phyloP scores from a whole-genome alignment of 2,113 vertebrate genomes.

The Melanerpes formicivorus region DNA sequence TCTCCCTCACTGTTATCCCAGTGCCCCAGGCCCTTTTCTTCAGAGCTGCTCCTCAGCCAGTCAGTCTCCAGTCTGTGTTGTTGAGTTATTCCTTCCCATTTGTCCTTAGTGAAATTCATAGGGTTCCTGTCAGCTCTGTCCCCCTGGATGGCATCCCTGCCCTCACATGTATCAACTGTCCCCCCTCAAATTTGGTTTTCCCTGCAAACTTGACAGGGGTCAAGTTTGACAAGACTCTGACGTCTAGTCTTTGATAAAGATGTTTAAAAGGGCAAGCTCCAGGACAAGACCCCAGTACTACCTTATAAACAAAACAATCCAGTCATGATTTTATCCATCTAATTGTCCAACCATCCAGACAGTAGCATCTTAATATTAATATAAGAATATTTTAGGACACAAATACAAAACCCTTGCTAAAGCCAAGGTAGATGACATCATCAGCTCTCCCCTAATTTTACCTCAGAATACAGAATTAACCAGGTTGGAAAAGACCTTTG shows the following conservation, averaged over 20 bases:
- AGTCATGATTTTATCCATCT: background rate
- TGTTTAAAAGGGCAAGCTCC: background rate
- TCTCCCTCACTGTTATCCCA: background rate
- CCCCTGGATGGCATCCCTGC: background rate
- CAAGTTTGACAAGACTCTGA: background rate
- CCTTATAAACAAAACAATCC: background rate
- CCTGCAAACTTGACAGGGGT: background rate
- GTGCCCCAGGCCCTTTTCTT: too few species aligned
- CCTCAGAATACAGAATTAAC: background rate
- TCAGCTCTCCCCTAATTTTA: background rate
- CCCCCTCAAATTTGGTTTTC: background rate
- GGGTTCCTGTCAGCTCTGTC: background rate
- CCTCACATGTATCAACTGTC: background rate
- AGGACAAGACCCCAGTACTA: background rate
- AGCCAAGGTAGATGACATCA: background rate
- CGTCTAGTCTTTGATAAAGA: background rate
- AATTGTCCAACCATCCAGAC: background rate
- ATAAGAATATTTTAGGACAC: background rate
- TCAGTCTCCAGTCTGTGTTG: background rate
- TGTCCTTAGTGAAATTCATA: background rate
- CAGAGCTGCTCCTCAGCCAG: background rate
- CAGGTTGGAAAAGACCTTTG: too few species aligned
- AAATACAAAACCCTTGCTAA: background rate
- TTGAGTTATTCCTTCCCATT: background rate
- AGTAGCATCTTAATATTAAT: background rate